Evolutionary conservation across 2,888 invertebrate genomes (phyloP), one percentile per base, ranked within the genome.

Genomic region (Platycnemis pennipes): DNA sequence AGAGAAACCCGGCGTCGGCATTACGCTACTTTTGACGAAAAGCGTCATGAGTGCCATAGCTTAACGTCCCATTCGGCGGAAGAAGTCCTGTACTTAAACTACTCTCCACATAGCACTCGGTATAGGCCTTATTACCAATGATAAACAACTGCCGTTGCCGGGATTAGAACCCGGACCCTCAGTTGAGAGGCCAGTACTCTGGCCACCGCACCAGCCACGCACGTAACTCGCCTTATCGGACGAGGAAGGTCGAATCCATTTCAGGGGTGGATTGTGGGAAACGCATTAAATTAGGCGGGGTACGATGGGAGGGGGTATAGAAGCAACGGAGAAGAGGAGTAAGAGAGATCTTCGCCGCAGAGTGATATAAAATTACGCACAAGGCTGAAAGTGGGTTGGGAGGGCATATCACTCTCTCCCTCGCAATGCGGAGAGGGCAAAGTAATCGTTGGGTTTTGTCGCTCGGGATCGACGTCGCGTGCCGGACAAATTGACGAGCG

Each of bases 401-500:
- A 77, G 77, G 63, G 63, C 22, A n/a, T 11, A 16, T 63, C 16
- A 31, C 37, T 77, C 16, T 37, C 31, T 56, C 63, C 63, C n/a
- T n/a, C 63, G n/a, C 63, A 77, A 37, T 37, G 11, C 77, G 26
- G 77, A 77, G 77, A 77, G 77, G 37, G 77, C 77, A 77, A 77
- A 77, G 37, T 77, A 77, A 77, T 77, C 77, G 37, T 26, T 37
- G 11, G 22, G 37, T 77, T 77, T 37, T 37, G 77, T 13, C 77
- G 22, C 37, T 0, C n/a, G 63, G 77, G 13, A 77, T 77, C 37
- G 77, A 77, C 77, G 77, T 77, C 77, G 77, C 77, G 77, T 77
- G 77, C 77, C 77, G 31, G 31, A 37, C 31, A 31, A 77, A 77
- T 77, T 77, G 77, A 77, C 77, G 77, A 37, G 77, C 77, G 77